Evolutionary conservation across 2,113 vertebrate genomes (phyloP), one percentile per base, ranked within the genome.

Genomic region (Calyptomena viridis): DNA sequence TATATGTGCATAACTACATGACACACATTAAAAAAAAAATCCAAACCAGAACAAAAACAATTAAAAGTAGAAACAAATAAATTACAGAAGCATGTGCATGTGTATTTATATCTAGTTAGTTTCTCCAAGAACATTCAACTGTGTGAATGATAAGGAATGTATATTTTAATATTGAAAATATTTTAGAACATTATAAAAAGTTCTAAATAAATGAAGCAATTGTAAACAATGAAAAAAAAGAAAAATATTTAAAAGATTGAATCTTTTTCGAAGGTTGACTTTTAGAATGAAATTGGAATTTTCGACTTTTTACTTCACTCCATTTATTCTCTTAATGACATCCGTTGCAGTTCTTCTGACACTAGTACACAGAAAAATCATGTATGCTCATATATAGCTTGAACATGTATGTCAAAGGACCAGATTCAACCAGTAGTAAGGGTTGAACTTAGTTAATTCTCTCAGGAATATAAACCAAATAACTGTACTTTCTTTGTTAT

Each of bases 351-450:
- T 33, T 50, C 23, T 80, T 73, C 39, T 7, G 28, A 19, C 16
- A 68, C 8, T 55, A 59, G 6, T 19, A 33, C 8, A 39, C 11
- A 22, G 16, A 78, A 84, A 78, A 63, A 14, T 11, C 9, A 23
- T 24, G 18, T 39, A 14, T 44, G 27, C 21, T 33, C 3, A 1
- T 31, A n/a, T 59, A 14, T 2, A 56, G 2, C 25, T 77, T 76
- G 16, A 77, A 64, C 0, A 0, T 17, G 7, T 24, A 10, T 4
- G 2, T 74, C 47, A 53, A 46, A 67, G 37, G 11, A 71, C 28
- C 8, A 46, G n/a, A 66, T 62, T 90, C 19, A 62, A 28, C 6
- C 7, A 86, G 8, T 17, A 46, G 17, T 22, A 58, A 67, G 6
- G 9, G 8, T 18, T 27, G 44, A 52, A 30, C 0, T 1, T 24